A percentile compares a stretch with the other conserved stretches of the same genome.
These are phyloP conservation scores for Hippopotamus amphibius DNA, from an alignment of 2,113 vertebrate species.

Conservation along the genomic window DNA sequence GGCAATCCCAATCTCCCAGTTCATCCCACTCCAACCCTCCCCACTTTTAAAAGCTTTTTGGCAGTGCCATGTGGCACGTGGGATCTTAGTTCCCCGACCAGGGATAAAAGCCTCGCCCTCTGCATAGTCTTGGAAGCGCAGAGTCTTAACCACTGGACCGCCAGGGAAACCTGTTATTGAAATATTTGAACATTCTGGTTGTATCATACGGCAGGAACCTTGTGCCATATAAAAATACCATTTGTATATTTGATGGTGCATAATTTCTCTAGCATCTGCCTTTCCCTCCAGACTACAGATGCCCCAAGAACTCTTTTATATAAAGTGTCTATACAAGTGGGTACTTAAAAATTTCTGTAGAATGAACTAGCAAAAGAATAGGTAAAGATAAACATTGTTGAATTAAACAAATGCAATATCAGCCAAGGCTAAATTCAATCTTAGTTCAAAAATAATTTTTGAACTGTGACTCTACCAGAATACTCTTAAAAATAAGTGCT, in stretches of 20 bases:
- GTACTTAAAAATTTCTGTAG: not conserved
- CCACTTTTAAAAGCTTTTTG: too few species aligned
- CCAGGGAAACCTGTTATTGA: not conserved
- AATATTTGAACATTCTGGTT: constrained; percentile 9
- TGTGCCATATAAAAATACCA: not conserved
- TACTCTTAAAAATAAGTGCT: not conserved
- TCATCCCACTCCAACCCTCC: too few species aligned
- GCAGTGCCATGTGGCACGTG: too few species aligned
- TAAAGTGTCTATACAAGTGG: not conserved
- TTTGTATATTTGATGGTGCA: constrained; percentile 7
- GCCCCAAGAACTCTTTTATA: not conserved
- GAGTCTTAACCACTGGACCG: too few species aligned
- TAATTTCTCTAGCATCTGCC: not conserved
- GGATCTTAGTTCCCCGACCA: too few species aligned
- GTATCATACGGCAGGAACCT: not conserved
- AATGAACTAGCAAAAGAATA: not conserved
- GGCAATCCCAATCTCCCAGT: too few species aligned
- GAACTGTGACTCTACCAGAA: not conserved
- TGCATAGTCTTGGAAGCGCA: too few species aligned
- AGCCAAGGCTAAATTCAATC: not conserved
- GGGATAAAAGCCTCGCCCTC: too few species aligned
- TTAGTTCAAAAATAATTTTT: constrained; percentile 8
- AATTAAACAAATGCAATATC: constrained; percentile 24
- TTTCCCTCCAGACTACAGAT: not conserved
- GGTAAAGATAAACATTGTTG: not conserved